Evolutionary conservation across 2,888 invertebrate species (phyloP), one percentile per base, ranked within the genome.

Genomic region (Tiliacea aurago): DNA sequence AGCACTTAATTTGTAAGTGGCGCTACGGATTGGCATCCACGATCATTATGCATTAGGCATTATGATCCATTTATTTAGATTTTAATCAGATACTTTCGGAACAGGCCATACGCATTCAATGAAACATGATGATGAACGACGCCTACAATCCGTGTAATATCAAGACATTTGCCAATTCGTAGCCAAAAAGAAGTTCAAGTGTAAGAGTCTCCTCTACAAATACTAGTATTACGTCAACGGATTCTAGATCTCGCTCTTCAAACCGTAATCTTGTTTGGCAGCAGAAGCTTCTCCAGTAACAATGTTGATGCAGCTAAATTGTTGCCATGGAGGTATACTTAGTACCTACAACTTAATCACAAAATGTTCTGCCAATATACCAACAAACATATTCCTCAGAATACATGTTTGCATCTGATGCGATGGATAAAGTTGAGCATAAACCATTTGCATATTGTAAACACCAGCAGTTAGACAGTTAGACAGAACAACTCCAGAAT

Each of bases 371-470:
- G 33, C n/a, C 20, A 49, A 23, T 41, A 41, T 55, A 81, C 23
- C 13, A 49, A 23, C 15, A 41, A 45, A 68, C 41, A 49, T 20
- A 20, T 51, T 33, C 10, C 37, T 5, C 23, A 33, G 37, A 49
- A 45, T 53, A 51, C 28, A 51, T 59, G 65, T 62, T 68, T 61
- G 63, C 20, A 47, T 68, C 37, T 56, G 56, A 49, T 41, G 41
- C 53, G 80, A 69, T 73, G 62, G 49, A 58, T 61, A 80, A 81
- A 81, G 81, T 81, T 80, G 23, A 45, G 61, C 56, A 61, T 63
- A 73, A 73, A 65, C 81, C 82, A 84, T 82, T 82, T 84, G 82
- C 82, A 82, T 82, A 84, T 84, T 84, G 84, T 84, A 76, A 70
- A 84, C 73, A 73, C 10, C 18, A 67, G 28, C 66, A 76, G 73